Evolutionary conservation across 2,888 invertebrate species (phyloP).

Genomic region (Oxycera nigricornis): DNA sequence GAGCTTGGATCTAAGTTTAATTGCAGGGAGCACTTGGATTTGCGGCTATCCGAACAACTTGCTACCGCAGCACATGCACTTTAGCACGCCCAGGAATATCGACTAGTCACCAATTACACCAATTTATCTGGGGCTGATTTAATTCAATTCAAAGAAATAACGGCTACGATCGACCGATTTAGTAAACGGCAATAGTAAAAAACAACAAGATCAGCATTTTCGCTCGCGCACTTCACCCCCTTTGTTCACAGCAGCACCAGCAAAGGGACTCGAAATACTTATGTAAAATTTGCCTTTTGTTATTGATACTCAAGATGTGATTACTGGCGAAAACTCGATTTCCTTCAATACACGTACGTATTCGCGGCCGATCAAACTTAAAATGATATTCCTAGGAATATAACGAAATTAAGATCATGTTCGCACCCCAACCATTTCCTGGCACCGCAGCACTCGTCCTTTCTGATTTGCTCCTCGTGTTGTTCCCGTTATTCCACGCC

Average conservation of each 20-base stretch:
- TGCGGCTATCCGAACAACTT: too few relatives aligned
- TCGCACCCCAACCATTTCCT: constrained; percentile 45
- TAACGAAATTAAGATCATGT: constrained; percentile 58
- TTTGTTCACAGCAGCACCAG: background rate
- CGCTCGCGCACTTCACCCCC: constrained; percentile 21
- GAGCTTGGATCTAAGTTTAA: too few relatives aligned
- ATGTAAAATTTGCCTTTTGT: constrained; percentile 31
- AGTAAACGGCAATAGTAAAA: background rate
- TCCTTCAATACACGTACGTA: constrained; percentile 55
- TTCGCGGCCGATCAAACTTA: constrained; percentile 63
- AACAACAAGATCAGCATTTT: background rate
- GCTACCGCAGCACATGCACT: too few relatives aligned
- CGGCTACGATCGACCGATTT: too few relatives aligned
- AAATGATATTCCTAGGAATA: constrained; percentile 61
- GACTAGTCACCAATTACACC: too few relatives aligned
- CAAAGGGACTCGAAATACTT: constrained; percentile 24
- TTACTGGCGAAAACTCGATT: constrained; percentile 45
- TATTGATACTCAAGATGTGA: constrained; percentile 31
- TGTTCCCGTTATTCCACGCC: too few relatives aligned
- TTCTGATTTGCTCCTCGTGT: constrained; percentile 1
- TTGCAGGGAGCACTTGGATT: too few relatives aligned
- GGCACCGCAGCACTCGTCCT: constrained; percentile 16
- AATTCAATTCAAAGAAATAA: too few relatives aligned
- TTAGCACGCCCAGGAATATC: too few relatives aligned
- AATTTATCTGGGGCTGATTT: too few relatives aligned